Evolutionary conservation across 2,113 vertebrate species (phyloP).

Genomic region (Alligator mississippiensis): DNA sequence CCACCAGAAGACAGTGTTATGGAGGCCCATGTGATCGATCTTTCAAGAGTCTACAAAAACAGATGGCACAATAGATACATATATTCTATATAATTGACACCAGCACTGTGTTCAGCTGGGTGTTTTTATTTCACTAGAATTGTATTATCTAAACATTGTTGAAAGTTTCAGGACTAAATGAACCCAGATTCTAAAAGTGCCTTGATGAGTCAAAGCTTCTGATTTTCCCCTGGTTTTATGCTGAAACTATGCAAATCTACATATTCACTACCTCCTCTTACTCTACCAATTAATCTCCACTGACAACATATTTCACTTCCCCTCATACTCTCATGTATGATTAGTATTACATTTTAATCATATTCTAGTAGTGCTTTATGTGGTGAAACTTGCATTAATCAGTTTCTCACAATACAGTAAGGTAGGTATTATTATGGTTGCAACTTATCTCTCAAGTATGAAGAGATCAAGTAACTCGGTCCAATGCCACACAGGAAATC

Average conservation of each 20-base stretch:
- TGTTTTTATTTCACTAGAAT: conserved; percentile 28
- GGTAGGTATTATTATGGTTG: neutral
- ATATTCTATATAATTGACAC: neutral
- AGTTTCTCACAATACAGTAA: neutral
- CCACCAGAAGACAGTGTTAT: neutral
- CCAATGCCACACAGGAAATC: neutral
- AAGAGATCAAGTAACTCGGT: neutral
- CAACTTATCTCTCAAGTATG: neutral
- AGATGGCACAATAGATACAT: neutral
- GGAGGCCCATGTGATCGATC: neutral
- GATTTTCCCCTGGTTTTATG: neutral
- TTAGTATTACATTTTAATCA: neutral
- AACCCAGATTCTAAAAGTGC: neutral
- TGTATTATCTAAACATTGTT: neutral
- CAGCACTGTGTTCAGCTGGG: neutral
- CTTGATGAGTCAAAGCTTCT: neutral
- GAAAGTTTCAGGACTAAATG: neutral
- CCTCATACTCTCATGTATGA: neutral
- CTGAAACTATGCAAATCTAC: neutral
- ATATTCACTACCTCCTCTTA: neutral
- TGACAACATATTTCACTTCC: neutral
- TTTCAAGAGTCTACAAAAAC: neutral
- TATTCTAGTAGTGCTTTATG: neutral
- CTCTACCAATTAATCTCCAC: neutral
- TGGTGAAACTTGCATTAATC: neutral